Conservation (phyloP, 2,888 invertebrate genomes). For the Orthosia cruda region DNA sequence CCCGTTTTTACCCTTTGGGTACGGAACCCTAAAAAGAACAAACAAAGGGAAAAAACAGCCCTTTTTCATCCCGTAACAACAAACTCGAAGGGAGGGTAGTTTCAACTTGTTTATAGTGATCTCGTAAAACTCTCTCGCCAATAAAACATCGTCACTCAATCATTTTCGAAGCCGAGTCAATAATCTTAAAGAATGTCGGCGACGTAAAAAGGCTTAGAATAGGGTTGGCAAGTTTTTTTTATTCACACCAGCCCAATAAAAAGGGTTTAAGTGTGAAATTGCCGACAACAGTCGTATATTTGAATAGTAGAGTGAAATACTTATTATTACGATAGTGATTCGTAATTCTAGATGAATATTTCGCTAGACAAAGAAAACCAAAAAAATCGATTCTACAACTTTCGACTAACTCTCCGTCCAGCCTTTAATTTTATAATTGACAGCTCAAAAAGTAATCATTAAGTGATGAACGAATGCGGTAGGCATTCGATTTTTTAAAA, state of each 20-base stretch:
- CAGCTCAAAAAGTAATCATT: no score
- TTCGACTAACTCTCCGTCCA: no score
- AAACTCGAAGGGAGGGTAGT: conserved; percentile 12
- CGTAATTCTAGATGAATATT: no score
- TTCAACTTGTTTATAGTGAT: conserved; percentile 56
- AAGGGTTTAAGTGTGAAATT: not conserved
- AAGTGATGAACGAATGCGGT: no score
- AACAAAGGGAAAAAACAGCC: conserved; percentile 2
- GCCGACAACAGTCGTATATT: not conserved
- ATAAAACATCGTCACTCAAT: conserved; percentile 65
- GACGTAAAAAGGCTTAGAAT: conserved; percentile 35
- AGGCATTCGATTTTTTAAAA: no score
- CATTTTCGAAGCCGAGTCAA: conserved; percentile 61
- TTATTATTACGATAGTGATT: no score
- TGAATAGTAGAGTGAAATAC: not conserved
- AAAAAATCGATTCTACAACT: no score
- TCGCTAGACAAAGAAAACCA: no score
- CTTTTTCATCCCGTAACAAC: conserved; percentile 35
- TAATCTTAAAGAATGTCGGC: conserved; percentile 52
- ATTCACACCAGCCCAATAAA: conserved; percentile 3
- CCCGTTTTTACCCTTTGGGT: no score
- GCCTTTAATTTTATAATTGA: no score
- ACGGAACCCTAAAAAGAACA: no score
- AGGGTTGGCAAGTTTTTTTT: conserved; percentile 41
- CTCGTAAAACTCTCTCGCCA: conserved; percentile 57